These are phyloP conservation scores for Sylvilagus floridanus DNA, from an alignment of 2,797 vertebrate species.

Conservation along the genomic window DNA sequence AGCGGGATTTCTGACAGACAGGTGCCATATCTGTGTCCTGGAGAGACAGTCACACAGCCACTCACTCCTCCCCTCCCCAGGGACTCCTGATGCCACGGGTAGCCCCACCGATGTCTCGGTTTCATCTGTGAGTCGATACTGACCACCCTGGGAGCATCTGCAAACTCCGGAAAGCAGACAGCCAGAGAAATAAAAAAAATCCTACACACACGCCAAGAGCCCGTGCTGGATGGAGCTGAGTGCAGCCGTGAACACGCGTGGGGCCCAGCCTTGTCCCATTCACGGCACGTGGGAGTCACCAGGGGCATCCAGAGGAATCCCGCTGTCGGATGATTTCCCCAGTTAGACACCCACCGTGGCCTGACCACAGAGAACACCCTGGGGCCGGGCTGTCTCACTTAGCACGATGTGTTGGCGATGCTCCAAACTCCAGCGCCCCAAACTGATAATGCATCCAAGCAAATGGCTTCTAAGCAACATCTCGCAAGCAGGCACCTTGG, in stretches of 20 bases:
- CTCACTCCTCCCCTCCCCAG: no score
- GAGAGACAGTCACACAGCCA: neutral
- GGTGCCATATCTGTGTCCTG: accelerated
- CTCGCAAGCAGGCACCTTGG: accelerated
- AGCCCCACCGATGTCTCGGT: neutral
- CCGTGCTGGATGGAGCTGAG: accelerated
- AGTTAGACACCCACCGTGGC: accelerated
- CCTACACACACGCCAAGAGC: neutral
- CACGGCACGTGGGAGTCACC: accelerated
- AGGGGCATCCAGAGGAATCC: neutral
- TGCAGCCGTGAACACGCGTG: accelerated
- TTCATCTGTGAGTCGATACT: neutral
- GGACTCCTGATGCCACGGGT: neutral
- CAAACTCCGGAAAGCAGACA: neutral
- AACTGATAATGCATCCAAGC: neutral
- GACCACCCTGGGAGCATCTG: neutral
- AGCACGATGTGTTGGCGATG: neutral
- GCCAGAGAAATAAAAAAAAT: neutral
- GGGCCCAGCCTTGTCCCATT: accelerated
- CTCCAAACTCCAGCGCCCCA: neutral
- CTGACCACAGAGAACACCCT: neutral
- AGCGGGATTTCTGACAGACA: neutral
- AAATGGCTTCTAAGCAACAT: accelerated
- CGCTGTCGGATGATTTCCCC: accelerated
- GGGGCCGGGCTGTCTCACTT: no score